Percentiles rank a stretch among this genome's conserved stretches.
phyloP scores from a whole-genome alignment of 2,113 vertebrate species.

The Lepidothrix coronata region DNA sequence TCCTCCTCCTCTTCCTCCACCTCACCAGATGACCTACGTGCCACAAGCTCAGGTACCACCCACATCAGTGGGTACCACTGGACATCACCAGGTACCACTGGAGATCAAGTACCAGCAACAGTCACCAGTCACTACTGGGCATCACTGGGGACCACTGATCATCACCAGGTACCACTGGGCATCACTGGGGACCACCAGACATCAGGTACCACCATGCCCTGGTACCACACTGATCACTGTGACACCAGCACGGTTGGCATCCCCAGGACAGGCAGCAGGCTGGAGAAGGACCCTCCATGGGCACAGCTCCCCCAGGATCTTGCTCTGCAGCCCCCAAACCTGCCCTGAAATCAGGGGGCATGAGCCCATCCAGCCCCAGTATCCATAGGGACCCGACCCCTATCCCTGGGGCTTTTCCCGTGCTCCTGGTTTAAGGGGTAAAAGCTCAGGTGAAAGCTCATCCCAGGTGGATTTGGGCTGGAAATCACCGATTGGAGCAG shows the following conservation, averaged over 20 bases:
- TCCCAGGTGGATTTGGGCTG: neutral
- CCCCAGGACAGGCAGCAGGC: neutral
- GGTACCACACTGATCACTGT: neutral
- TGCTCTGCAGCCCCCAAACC: neutral
- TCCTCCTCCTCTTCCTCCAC: neutral
- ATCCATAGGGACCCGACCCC: neutral
- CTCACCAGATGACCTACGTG: accelerated
- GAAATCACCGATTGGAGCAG: neutral
- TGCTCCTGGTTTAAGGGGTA: neutral
- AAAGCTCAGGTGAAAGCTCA: neutral
- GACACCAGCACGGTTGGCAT: neutral
- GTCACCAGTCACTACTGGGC: neutral
- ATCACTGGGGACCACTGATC: neutral
- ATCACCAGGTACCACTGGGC: neutral
- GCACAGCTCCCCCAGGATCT: neutral
- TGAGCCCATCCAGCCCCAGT: accelerated
- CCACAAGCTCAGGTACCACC: neutral
- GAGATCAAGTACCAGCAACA: too few species aligned
- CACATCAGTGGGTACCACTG: too few species aligned
- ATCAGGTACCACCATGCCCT: neutral
- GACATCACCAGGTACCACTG: too few species aligned
- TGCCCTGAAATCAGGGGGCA: accelerated
- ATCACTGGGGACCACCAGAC: neutral
- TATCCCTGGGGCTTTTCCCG: neutral
- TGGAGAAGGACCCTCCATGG: neutral